Evolutionary conservation across 2,888 invertebrate genomes (phyloP).

Genomic region (Amphimallon solstitiale): DNA sequence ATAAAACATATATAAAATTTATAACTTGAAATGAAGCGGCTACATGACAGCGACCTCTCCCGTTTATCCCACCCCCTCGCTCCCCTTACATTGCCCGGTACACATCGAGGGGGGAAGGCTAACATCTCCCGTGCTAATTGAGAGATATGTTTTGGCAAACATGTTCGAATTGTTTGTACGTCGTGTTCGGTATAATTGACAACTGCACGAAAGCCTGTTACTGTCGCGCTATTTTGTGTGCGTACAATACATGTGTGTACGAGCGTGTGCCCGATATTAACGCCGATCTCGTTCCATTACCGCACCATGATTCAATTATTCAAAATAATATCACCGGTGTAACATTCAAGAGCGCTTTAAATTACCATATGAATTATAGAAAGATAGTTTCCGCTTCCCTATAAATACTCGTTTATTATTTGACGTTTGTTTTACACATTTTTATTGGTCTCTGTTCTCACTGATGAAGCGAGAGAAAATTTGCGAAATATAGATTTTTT

Average conservation of each 20-base stretch:
- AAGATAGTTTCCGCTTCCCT: neutral
- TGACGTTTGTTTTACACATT: too few relatives aligned
- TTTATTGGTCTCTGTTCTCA: too few relatives aligned
- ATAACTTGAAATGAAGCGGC: slow-evolving; percentile 22
- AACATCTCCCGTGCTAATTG: slow-evolving; percentile 30
- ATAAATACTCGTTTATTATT: too few relatives aligned
- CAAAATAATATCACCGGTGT: neutral
- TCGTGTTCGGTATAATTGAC: slow-evolving; percentile 27
- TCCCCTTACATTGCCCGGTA: neutral
- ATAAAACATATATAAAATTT: slow-evolving; percentile 25
- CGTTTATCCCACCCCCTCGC: too few relatives aligned
- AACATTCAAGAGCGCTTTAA: too few relatives aligned
- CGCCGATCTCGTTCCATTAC: slow-evolving; percentile 18
- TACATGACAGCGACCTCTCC: neutral
- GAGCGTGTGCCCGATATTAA: neutral
- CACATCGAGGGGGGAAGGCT: neutral
- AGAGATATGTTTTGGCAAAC: slow-evolving; percentile 46
- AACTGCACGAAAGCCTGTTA: slow-evolving; percentile 15
- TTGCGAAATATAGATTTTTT: too few relatives aligned
- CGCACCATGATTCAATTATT: neutral
- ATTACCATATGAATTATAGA: neutral
- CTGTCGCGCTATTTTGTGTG: neutral
- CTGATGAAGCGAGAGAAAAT: too few relatives aligned
- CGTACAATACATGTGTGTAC: neutral
- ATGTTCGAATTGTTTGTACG: slow-evolving; percentile 46